Evolutionary conservation across 2,797 vertebrate species (phyloP), one percentile per base, ranked within the genome.

Genomic region (Darevskia mixta): DNA sequence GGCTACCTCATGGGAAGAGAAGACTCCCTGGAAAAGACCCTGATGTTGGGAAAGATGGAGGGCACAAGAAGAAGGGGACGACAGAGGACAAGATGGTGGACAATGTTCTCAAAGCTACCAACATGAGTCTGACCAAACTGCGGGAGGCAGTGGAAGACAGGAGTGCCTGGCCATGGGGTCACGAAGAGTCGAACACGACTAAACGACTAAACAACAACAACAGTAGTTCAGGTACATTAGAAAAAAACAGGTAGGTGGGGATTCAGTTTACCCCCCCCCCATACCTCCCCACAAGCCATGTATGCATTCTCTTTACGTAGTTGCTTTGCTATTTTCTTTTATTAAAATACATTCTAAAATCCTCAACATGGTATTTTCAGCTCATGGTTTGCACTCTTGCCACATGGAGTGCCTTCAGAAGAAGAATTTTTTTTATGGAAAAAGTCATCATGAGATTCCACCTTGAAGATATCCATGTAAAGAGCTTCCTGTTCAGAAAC

Each of bases 281-380:
- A n/a, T n/a, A 29, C 86, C 77, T 29, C 45, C 13, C 49, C 61
- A 5, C 41, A 89, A 88, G 85, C n/a, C n/a, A 82, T 10, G 17
- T 29, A 45, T 55, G 55, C n/a, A 87, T 32, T 41, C 83, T 45
- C 75, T 29, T 0, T 41, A 85, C 83, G 41, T 25, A 8, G 2
- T 69, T 41, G n/a, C 35, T 20, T 3, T 11, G 9, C 55, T 79
- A 8, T 76, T 75, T 85, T 76, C 4, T 25, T 55, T 23, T 18
- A 41, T 55, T 32, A 38, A 84, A 58, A 43, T 41, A 75, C 23
- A 61, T 38, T 15, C 55, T 75, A 49, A 75, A 75, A 61, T 61
- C 41, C 41, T 43, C 20, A 43, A 76, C 41, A 15, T 76, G 25
- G 23, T 3, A 76, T 8, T 76, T 76, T 25, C 23, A 49, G 49